Percentiles rank a stretch among this genome's conserved stretches.
These are phyloP conservation scores for Larimichthys polyactis DNA, from an alignment of 2,113 vertebrate genomes.

Conservation along the genomic window DNA sequence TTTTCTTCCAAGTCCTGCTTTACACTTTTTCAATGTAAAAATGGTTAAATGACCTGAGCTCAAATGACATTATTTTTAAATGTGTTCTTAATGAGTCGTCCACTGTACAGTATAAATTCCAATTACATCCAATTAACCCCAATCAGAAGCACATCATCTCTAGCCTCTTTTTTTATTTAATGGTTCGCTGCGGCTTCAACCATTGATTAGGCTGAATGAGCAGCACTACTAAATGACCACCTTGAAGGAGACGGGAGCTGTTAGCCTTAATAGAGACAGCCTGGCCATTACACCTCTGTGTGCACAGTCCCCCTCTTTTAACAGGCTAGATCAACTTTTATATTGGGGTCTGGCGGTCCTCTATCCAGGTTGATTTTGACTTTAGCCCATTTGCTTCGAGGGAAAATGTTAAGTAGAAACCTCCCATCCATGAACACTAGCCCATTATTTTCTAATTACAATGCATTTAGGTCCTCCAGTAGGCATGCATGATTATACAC, in stretches of 20 bases:
- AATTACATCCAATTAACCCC: constrained; percentile 99
- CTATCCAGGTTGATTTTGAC: constrained; percentile 81
- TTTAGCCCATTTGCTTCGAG: constrained; percentile 78
- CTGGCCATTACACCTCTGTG: constrained; percentile 82
- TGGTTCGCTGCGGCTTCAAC: constrained; percentile 92
- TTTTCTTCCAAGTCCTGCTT: constrained; percentile 35
- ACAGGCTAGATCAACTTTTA: constrained; percentile 82
- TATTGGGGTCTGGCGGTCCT: constrained; percentile 79
- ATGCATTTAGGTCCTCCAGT: constrained; percentile 78
- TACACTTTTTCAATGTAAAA: constrained; percentile 71
- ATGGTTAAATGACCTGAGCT: constrained; percentile 86
- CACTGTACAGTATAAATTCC: constrained; percentile 95
- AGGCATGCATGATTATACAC: constrained; percentile 79
- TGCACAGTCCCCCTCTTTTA: constrained; percentile 74
- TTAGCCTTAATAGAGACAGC: constrained; percentile 86
- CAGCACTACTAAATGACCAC: constrained; percentile 92
- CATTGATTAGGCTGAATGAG: constrained; percentile 93
- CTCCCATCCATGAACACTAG: constrained; percentile 82
- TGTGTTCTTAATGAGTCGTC: constrained; percentile 89
- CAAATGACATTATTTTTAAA: constrained; percentile 85
- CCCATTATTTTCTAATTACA: constrained; percentile 86
- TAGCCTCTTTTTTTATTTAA: constrained; percentile 92
- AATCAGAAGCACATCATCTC: constrained; percentile 93
- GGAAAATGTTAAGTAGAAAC: constrained; percentile 86
- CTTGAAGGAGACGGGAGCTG: constrained; percentile 88